Percentiles rank a stretch among this genome's conserved stretches.
Evolutionary conservation across 2,797 vertebrate species (phyloP).

Genomic region (Platyrinchus mystaceus): DNA sequence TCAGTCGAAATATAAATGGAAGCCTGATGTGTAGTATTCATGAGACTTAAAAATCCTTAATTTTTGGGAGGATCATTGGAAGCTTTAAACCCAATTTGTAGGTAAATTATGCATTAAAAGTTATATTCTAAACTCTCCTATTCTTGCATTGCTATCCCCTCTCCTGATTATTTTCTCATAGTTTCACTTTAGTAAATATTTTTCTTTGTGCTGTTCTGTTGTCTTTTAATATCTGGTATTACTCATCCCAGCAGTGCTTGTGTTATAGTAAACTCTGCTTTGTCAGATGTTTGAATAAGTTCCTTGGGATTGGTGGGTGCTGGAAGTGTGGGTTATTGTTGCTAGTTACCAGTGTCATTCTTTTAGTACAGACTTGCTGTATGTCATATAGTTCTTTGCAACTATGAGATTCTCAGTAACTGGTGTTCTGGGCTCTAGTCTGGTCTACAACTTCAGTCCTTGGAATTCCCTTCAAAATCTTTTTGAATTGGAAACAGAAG

Average conservation of each 20-base stretch:
- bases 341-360: background rate
- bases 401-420: background rate
- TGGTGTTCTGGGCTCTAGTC: background rate
- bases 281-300: background rate
- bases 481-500: constrained; percentile 37
- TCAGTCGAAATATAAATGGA: background rate
- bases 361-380: background rate
- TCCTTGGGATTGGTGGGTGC: background rate
- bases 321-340: background rate
- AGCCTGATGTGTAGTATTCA: background rate
- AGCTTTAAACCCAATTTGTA: background rate
- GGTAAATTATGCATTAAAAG: background rate
- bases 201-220: background rate
- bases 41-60: background rate
- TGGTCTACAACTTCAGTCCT: constrained; percentile 12
- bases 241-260: background rate
- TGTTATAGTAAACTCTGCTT: background rate
- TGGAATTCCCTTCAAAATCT: background rate
- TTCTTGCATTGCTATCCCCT: background rate
- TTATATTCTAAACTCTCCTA: background rate
- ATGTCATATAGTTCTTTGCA: background rate
- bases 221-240: background rate
- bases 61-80: background rate
- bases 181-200: background rate
- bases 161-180: background rate